Percentiles rank a stretch among this genome's conserved stretches.
phyloP scores from a whole-genome alignment of 2,888 invertebrate species.

The Tenthredo amoena region DNA sequence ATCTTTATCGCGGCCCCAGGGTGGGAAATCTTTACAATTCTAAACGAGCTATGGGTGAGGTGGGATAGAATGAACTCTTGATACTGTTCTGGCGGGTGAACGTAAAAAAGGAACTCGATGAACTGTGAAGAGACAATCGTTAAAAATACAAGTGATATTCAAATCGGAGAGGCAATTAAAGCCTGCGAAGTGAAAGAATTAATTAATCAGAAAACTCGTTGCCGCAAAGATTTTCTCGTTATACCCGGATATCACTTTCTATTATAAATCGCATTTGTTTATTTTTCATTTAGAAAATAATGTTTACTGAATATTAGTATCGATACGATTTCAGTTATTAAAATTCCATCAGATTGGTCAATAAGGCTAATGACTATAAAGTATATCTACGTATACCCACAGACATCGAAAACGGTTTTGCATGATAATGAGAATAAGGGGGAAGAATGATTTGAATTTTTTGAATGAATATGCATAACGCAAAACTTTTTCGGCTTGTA shows the following conservation, averaged over 20 bases:
- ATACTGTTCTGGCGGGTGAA: background rate
- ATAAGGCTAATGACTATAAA: background rate
- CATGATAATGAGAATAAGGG: constrained; percentile 3
- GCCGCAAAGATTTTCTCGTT: background rate
- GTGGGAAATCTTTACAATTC: background rate
- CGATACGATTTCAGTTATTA: background rate
- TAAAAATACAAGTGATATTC: constrained; percentile 18
- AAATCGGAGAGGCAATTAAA: constrained; percentile 22
- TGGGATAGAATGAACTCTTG: background rate
- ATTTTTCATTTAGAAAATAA: background rate
- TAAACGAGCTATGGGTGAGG: background rate
- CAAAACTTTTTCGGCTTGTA: background rate
- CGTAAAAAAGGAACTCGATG: background rate
- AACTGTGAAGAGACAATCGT: constrained; percentile 16
- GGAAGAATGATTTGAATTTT: constrained; percentile 11
- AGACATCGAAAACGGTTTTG: constrained; percentile 24
- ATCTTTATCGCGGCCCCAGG: background rate
- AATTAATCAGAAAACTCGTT: constrained; percentile 20
- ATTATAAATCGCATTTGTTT: background rate
- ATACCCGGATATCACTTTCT: constrained; percentile 1
- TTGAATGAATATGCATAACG: constrained; percentile 4
- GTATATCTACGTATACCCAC: background rate
- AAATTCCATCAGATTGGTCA: background rate
- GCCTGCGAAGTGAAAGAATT: background rate
- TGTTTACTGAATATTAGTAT: background rate